These are phyloP conservation scores for Leucoraja erinaceus DNA, from an alignment of 2,113 vertebrate genomes.

Conservation along the genomic window DNA sequence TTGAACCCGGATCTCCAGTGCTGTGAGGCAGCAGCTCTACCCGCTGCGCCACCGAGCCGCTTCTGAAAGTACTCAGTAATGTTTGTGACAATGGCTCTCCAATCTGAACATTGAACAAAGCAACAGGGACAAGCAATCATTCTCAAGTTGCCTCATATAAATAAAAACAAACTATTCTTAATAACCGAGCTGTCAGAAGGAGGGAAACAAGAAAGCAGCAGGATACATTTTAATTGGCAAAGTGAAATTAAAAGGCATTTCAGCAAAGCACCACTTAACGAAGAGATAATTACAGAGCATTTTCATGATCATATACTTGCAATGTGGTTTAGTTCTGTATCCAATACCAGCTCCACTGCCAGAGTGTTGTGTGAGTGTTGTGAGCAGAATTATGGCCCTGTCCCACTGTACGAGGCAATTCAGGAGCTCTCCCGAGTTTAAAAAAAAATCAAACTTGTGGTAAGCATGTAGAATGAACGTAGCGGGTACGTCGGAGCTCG, in stretches of 20 bases:
- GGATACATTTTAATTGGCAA: conserved; percentile 5
- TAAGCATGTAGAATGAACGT: too few species aligned
- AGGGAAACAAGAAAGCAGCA: not conserved
- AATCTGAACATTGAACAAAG: not conserved
- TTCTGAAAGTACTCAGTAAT: not conserved
- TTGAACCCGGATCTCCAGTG: too few species aligned
- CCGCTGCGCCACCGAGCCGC: too few species aligned
- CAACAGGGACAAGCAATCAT: not conserved
- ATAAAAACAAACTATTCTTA: conserved; percentile 1
- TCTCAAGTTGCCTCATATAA: not conserved
- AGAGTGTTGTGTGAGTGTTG: not conserved
- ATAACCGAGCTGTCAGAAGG: not conserved
- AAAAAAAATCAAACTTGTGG: too few species aligned
- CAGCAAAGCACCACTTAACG: not conserved
- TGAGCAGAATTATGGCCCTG: not conserved
- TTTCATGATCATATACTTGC: not conserved
- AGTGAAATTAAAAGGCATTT: conserved; percentile 13
- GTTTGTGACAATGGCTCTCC: not conserved
- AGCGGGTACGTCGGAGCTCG: too few species aligned
- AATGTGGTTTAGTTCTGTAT: not conserved
- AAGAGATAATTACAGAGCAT: not conserved
- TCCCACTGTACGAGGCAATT: too few species aligned
- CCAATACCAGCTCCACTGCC: not conserved
- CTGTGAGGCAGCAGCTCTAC: too few species aligned
- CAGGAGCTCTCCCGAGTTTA: too few species aligned